Base-by-base conservation (phyloP, 2,888 invertebrate genomes). In the Amphimallon solstitiale region DNA sequence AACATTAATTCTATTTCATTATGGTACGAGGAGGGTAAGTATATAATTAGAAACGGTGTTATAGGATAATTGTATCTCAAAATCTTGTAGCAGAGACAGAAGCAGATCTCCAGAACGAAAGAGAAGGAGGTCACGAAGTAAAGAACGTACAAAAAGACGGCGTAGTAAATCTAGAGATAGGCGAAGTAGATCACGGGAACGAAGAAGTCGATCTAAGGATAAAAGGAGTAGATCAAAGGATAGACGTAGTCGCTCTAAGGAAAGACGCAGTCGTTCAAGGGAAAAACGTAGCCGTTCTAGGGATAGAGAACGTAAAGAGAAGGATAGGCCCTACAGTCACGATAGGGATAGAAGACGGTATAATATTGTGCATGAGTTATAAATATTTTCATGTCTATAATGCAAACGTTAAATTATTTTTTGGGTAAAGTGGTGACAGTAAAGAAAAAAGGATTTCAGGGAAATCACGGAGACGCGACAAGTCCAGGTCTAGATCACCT, bases 61-160 rank as follows among this genome's bases (percentile, higher is more conserved):
- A 10, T 14, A 38, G 19, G 4, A 7, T 21, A 6, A 34, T 14
- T 37, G 14, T 35, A 4, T 15, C 12, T 29, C 5, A 3, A n/a
- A 23, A 40, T 56, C 37, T 14, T 37, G 2, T 19, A 78, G 78
- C 19, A 71, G 80, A 19, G 79, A 80, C 43, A 74, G 80, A 65
- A 80, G 79, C 66, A 69, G 74, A 29, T 70, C 78, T 38, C 78
- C 78, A 3, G 81, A 80, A 21, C 70, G 79, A 52, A 79, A 79
- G 73, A 75, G 79, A 4, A 90, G 89, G 74, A 86, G 90, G 71
- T 90, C 90, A 48, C 84, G 90, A 67, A 90, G 90, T 10, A 83
- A 87, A 35, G 80, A 79, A 23, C 74, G 79, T 48, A 68, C 73
- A 15, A 71, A 74, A 14, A 74, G 76, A 35, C 72, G 73, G 29